These are phyloP conservation scores for Isaurus tuberculatus DNA, from an alignment of 92 coral and sea anemone species.

Conservation along the genomic window DNA sequence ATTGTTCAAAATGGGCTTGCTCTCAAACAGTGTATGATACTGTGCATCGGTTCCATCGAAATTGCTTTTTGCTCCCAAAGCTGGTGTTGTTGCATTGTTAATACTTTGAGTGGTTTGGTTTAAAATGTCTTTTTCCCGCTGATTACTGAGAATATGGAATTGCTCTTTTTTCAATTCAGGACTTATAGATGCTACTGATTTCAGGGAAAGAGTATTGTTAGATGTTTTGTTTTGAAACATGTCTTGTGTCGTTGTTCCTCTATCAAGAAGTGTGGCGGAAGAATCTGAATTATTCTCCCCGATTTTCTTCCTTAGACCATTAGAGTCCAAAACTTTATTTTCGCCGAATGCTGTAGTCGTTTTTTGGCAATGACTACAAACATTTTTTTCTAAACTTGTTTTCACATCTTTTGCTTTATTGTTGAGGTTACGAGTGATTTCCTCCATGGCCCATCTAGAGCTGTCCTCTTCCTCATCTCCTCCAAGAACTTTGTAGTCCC, in stretches of 20 bases:
- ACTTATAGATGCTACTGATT: not conserved
- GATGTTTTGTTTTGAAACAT: not conserved
- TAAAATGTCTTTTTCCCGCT: not conserved
- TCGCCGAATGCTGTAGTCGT: not conserved
- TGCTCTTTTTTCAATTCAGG: not conserved
- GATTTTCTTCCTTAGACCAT: not conserved
- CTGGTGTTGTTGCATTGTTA: not conserved
- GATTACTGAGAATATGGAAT: not conserved
- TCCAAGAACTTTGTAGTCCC: conserved; percentile 33
- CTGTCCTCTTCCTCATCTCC: conserved; percentile 34
- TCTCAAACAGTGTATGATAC: not conserved
- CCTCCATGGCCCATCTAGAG: conserved; percentile 37
- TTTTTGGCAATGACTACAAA: conserved; percentile 1
- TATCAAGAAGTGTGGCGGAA: not conserved
- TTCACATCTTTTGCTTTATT: not conserved
- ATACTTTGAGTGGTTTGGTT: not conserved
- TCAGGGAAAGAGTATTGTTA: not conserved
- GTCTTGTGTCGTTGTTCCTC: not conserved
- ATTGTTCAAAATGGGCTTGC: not conserved
- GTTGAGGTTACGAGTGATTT: conserved; percentile 5
- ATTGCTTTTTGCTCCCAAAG: not conserved
- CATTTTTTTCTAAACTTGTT: not conserved
- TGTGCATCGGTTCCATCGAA: not conserved
- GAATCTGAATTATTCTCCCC: not conserved
- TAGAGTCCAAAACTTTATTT: not conserved